Evolutionary conservation across 2,113 vertebrate genomes (phyloP).

Genomic region (Chloebia gouldiae): DNA sequence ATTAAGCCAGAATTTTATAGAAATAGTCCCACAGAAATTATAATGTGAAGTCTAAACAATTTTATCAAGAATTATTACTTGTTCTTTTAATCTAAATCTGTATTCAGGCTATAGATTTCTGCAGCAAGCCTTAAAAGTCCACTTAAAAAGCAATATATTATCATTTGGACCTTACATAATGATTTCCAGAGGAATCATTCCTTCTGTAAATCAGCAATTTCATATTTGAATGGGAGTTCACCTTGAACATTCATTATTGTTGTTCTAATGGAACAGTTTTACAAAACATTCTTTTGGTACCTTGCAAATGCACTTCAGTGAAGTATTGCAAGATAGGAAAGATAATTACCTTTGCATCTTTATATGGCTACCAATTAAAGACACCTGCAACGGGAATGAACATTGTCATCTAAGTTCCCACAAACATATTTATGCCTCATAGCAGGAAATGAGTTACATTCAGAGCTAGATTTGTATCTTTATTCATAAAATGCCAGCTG

Average conservation of each 20-base stretch:
- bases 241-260: not conserved
- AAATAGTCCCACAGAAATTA: not conserved
- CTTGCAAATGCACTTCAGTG: not conserved
- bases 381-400: not conserved
- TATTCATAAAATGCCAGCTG: not conserved
- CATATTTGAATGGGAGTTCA: not conserved
- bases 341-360: not conserved
- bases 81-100: not conserved
- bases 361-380: not conserved
- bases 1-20: not conserved
- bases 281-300: not conserved
- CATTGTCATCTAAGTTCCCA: not conserved
- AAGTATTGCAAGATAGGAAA: not conserved
- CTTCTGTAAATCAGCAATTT: not conserved
- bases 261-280: not conserved
- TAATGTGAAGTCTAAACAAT: not conserved
- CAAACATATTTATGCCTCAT: not conserved
- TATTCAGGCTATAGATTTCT: not conserved
- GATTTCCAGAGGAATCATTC: not conserved
- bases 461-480: not conserved
- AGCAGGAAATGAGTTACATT: not conserved
- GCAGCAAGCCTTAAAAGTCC: not conserved
- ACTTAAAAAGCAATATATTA: not conserved
- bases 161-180: not conserved
- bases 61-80: not conserved